Evolutionary conservation across 2,888 invertebrate species (phyloP).

Genomic region (Brachynemurus nebulosus): DNA sequence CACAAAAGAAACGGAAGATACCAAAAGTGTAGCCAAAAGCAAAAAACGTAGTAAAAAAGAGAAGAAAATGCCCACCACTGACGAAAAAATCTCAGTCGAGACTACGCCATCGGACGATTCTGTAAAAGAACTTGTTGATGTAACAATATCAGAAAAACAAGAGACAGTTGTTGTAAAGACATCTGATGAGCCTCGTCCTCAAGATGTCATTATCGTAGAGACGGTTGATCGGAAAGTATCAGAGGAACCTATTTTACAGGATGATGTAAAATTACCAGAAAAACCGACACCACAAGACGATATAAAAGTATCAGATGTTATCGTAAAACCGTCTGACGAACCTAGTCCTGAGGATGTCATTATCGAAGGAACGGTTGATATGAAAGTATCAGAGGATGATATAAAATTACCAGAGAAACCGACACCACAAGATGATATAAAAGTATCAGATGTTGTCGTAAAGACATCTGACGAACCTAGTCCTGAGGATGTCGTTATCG

Average conservation of each 20-base stretch:
- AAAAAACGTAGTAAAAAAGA: no score
- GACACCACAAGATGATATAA: constrained; percentile 7
- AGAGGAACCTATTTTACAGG: no score
- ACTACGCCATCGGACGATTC: constrained; percentile 9
- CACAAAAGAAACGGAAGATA: no score
- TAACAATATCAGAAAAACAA: background rate
- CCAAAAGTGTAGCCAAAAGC: no score
- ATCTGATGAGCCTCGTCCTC: no score
- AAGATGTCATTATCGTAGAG: no score
- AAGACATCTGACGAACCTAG: background rate
- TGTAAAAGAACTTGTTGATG: no score
- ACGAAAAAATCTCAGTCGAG: background rate
- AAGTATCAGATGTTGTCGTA: background rate
- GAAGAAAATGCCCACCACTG: no score
- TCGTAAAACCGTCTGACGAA: background rate
- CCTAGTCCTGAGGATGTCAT: background rate
- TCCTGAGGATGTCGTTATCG: background rate
- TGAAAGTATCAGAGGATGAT: constrained; percentile 1
- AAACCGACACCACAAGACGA: constrained; percentile 10
- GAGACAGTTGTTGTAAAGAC: background rate
- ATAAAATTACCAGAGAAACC: constrained; percentile 3
- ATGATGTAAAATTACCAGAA: background rate
- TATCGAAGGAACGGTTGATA: background rate
- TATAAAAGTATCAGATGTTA: background rate
- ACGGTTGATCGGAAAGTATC: no score